Base-by-base conservation (phyloP, 2,797 vertebrate species). In the Agapornis canus region DNA sequence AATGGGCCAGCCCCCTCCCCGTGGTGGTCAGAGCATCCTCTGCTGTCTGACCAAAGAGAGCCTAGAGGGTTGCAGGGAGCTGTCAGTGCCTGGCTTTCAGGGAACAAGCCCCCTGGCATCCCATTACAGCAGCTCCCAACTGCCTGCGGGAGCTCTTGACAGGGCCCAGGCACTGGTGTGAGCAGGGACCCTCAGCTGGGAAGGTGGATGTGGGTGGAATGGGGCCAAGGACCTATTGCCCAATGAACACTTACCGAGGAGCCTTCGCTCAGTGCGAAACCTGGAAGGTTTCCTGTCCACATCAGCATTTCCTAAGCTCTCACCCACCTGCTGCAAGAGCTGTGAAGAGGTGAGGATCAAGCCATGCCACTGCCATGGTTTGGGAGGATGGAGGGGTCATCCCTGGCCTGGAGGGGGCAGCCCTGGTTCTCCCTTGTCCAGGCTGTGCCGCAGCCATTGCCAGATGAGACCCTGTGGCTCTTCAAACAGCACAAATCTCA, bases 61-160 rank as follows among this genome's bases (percentile, higher is more conserved):
- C 82, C 82, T 27, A 0, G 73, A 14, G 9, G 57, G 63, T 35
- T 73, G 80, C 65, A 65, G 59, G 40, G 88, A 96, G 90, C 93
- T 90, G 90, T 87, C 91, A 94, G 85, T 39, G 15, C 57, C 39
- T 40, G 39, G 39, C 39, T 40, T 13, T 40, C 39, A 40, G 39
- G 13, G 39, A 40, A 73, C 87, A 94, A 95, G 78, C 94, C 82
- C 93, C 85, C 66, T 31, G 66, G 90, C 89, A 96, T 93, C 92
- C 94, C 92, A 60, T 87, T 86, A 80, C 87, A 96, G 93, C 96
- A 87, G 87, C 78, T 95, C 86, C 80, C 22, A 39, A 81, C 90
- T 94, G 92, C 92, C 93, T 77, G 60, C 89, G 77, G 92, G 72
- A 94, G 92, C 92, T 88, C 94, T 56, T 92, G 89, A 95, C 60